Percentiles rank a stretch among this genome's conserved stretches.
Conservation (phyloP, 2,113 vertebrate genomes). For the Haemorhous mexicanus region DNA sequence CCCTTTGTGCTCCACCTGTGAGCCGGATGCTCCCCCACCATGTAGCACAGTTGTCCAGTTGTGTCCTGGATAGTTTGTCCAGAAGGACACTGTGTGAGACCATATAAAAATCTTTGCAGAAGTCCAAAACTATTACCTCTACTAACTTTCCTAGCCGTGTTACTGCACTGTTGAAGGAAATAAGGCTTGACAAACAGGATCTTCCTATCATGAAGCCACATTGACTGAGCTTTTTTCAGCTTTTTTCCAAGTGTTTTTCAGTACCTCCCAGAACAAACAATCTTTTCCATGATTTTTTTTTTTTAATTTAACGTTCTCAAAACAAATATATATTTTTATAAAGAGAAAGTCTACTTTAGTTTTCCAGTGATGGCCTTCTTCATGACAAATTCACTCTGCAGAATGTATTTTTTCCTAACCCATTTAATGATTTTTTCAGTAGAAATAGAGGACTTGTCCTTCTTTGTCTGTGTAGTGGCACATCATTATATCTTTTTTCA, state of each 20-base stretch:
- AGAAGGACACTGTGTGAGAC: not conserved
- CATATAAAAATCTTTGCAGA: not conserved
- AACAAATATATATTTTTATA: not conserved
- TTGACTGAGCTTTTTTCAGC: fast-evolving
- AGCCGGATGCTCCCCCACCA: fast-evolving
- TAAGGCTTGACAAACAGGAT: not conserved
- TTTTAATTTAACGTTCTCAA: not conserved
- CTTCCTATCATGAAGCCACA: not conserved
- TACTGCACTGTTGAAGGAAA: not conserved
- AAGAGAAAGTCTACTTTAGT: not conserved
- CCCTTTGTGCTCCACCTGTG: fast-evolving
- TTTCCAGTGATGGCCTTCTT: not conserved
- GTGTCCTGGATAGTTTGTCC: not conserved
- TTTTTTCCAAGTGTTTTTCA: not conserved
- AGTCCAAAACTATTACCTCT: not conserved
- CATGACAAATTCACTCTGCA: not conserved
- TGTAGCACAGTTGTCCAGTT: fast-evolving
- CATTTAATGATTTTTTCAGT: not conserved
- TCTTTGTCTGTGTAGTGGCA: not conserved
- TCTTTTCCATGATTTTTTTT: not conserved
- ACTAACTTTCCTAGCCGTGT: not conserved
- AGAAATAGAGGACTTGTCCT: not conserved
- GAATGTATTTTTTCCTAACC: not conserved
- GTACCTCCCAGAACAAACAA: not conserved
- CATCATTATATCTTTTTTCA: not conserved